Evolutionary conservation across 2,113 vertebrate species (phyloP).

Genomic region (Dipodomys spectabilis): DNA sequence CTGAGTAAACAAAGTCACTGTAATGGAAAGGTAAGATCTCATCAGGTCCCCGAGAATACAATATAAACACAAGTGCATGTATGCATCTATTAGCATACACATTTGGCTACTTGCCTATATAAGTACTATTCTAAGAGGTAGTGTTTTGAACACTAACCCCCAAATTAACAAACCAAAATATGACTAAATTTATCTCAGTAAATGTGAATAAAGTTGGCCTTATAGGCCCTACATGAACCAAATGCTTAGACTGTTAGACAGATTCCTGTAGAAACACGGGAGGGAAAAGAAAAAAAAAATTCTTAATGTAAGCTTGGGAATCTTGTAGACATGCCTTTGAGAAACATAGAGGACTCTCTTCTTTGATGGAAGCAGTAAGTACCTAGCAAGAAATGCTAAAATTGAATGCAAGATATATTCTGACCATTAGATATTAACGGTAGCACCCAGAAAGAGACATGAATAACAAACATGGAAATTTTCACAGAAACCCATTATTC

Average conservation of each 20-base stretch:
- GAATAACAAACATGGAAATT: neutral
- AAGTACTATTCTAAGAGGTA: neutral
- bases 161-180: neutral
- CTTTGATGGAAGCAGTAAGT: neutral
- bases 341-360: neutral
- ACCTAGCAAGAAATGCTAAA: neutral
- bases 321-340: neutral
- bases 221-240: neutral
- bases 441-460: neutral
- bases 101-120: neutral
- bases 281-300: neutral
- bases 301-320: neutral
- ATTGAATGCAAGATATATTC: neutral
- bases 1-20: constrained; percentile 11
- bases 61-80: neutral
- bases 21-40: neutral
- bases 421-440: neutral
- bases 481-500: neutral
- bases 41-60: constrained; percentile 8
- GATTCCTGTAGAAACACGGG: neutral
- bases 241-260: neutral
- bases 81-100: neutral
- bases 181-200: neutral
- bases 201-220: constrained; percentile 36
- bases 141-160: neutral